Evolutionary conservation across 2,113 vertebrate genomes (phyloP), one percentile per base, ranked within the genome.

Genomic region (Ibidorhyncha struthersii): DNA sequence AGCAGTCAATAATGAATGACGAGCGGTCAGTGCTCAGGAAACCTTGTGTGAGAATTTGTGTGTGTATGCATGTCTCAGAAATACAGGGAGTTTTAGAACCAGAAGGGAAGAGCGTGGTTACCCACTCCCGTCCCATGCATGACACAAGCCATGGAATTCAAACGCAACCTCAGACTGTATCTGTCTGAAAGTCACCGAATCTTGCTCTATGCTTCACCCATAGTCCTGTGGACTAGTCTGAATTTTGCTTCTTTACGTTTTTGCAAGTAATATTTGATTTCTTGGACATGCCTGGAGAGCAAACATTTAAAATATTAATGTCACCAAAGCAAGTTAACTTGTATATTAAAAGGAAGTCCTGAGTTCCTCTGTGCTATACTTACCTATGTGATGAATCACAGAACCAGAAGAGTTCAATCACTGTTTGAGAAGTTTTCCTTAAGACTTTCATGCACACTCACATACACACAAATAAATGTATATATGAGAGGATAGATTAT

Each of bases 21-120:
- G 26, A 34, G 32, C 1, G 2, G 17, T 11, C 25, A 53, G 43
- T 4, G 36, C 61, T 82, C 36, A 67, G 91, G 45, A 70, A 74
- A 22, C 9, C 40, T 14, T 25, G 13, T 18, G 12, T 9, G 40
- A 80, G 50, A 61, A 34, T 49, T 27, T 86, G 77, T 34, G 45
- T 8, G 0, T 12, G 2, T 6, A 6, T 12, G 7, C 3, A 0
- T 12, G 12, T 30, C 41, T 81, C n/a, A 27, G 16, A 66, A 89
- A n/a, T 9, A 36, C 10, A 20, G 14, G 9, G 45, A 82, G 13
- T 27, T 45, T 74, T 38, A 49, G 49, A 70, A 52, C 3, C 40
- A 94, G 41, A 40, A 70, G 6, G 14, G 11, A 56, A 45, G 52
- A 16, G 13, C 1, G 9, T 40, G 18, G 10, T 6, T 52, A 36